A percentile compares a stretch with the other conserved stretches of the same genome.
Conservation (phyloP, 2,113 vertebrate genomes). For the Willisornis vidua region DNA sequence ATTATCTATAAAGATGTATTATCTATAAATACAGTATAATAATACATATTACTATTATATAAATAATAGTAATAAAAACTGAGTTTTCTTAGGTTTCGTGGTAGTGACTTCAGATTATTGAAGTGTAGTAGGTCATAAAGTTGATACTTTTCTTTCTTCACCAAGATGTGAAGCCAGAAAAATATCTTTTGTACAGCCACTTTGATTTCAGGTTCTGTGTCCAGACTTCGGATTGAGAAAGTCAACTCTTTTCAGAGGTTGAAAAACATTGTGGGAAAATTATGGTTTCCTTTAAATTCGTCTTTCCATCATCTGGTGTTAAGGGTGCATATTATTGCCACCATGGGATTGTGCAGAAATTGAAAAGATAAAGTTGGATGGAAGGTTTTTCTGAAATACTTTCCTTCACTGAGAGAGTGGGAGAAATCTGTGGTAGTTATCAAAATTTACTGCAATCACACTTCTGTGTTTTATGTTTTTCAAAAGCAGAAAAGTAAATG, state of each 20-base stretch:
- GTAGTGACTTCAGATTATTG: neutral
- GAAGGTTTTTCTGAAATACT: neutral
- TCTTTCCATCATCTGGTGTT: neutral
- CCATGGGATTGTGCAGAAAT: neutral
- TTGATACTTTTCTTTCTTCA: neutral
- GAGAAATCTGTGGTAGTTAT: slow-evolving; percentile 13
- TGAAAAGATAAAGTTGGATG: neutral
- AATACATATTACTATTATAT: neutral
- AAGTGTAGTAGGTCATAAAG: neutral
- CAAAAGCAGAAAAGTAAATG: slow-evolving; percentile 7
- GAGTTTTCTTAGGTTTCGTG: neutral
- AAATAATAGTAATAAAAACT: neutral
- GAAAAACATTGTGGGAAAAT: neutral
- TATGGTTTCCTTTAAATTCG: neutral
- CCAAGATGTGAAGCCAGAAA: neutral
- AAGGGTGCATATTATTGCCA: neutral
- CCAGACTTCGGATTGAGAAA: neutral
- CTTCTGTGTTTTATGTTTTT: slow-evolving; percentile 1
- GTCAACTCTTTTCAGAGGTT: neutral
- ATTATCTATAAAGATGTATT: neutral
- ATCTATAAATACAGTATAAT: neutral
- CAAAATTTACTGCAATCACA: neutral
- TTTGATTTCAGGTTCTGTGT: neutral
- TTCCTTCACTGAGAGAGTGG: neutral
- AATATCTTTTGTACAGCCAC: neutral